Base-by-base conservation (phyloP, 2,113 vertebrate species). In the Macaca nemestrina region DNA sequence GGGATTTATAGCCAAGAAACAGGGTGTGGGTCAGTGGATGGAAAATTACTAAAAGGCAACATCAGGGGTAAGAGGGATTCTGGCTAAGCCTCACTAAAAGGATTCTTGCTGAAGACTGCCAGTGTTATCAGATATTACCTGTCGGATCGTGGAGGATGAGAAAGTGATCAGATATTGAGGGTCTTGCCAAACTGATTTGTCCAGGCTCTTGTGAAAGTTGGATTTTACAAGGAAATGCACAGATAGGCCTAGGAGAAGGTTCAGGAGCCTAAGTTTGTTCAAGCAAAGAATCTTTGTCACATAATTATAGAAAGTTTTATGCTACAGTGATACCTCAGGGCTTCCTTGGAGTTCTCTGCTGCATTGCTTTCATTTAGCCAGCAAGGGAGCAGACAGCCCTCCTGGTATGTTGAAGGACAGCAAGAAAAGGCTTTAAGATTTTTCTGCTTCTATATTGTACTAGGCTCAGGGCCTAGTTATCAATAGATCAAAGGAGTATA, bases 401-500 rank as follows among this genome's bases (percentile, higher is more conserved):
- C 25, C 20, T 7, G 72, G 75, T 52, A 72, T 64, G 50, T 92
- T 55, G 11, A 38, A 88, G 45, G n/a, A 93, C 6, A n/a, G 25
- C 16, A 52, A 35, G 57, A 73, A 93, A 96, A 50, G 7, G 12
- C n/a, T 96, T 91, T 35, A 64, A 32, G 38, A 57, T 5, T 50
- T 93, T 92, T 75, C 40, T n/a, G 85, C 2, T 38, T 76, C 12
- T 94, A 0, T 83, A 3, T 35, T 43, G n/a, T 55, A 50, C 14
- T 73, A 43, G 38, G 23, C 13, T 94, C 38, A 75, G 64, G 43
- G 11, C 14, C 86, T 88, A 32, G 14, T 94, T 93, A 88, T 72
- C 59, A 76, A 17, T 72, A 91, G 70, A 93, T 96, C 17, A 95
- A 72, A 80, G 72, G 22, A 38, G 72, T 82, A 27, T 78, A 25